phyloP scores from a whole-genome alignment of 2,888 invertebrate genomes.

The Tenthredo mesomela region DNA sequence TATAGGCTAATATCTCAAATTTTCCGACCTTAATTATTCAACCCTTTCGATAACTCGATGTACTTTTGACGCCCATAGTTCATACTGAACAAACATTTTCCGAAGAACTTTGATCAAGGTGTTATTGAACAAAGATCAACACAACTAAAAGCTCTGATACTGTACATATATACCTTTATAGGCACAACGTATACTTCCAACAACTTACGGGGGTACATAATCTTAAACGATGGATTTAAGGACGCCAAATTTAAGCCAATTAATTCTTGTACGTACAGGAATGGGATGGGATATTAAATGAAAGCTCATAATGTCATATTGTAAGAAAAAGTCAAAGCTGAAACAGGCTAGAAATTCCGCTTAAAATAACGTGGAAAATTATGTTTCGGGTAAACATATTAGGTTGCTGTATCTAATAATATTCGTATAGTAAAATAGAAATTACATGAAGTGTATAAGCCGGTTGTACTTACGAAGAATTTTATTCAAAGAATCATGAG shows the following conservation, averaged over 20 bases:
- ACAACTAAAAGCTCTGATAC: not conserved
- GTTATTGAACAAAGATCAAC: constrained; percentile 36
- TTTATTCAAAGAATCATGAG: not conserved
- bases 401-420: no score
- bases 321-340: not conserved
- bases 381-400: no score
- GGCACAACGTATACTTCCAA: not conserved
- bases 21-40: not conserved
- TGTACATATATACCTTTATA: not conserved
- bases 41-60: not conserved
- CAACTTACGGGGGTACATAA: not conserved
- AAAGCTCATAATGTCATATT: not conserved
- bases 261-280: not conserved
- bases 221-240: not conserved
- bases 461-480: not conserved
- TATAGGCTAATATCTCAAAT: not conserved
- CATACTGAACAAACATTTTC: constrained; percentile 1
- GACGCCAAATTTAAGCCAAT: not conserved
- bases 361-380: not conserved
- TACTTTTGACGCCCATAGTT: constrained; percentile 8
- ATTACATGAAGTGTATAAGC: not conserved
- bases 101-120: constrained; percentile 13
- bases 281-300: not conserved
- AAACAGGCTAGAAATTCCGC: not conserved
- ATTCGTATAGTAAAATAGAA: not conserved